Evolutionary conservation across 1,140 invertebrate species (phyloP), one percentile per base, ranked within the genome.

Genomic region (Heterodera carotae): DNA sequence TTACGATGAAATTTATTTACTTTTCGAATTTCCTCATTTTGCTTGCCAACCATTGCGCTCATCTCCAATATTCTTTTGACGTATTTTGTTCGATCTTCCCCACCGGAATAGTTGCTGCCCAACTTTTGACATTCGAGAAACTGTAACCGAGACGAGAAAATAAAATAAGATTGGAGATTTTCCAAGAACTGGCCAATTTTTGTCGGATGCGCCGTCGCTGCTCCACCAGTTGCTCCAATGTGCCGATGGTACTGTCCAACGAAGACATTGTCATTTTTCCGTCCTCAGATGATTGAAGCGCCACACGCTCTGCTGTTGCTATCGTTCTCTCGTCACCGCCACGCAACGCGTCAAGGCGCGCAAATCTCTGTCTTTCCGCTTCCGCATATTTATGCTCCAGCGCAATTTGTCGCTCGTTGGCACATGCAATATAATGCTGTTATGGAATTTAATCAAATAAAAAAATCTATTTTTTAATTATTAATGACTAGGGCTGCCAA

Each of bases 1-100:
- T 25, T 25, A n/a, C n/a, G 25, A 10, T 59, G 66, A 72, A 31
- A 75, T n/a, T n/a, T 59, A 72, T 73, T 59, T 36, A 81, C 78
- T 66, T 73, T 81, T 22, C 53, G 27, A 25, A 79, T 79, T 53
- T 79, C 80, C 39, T 79, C 78, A 48, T 79, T 79, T 81, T 79
- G 78, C 39, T 79, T 79, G 12, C 73, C 69, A 39, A 79, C 78
- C 59, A 76, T 79, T 27, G 76, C 76, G 39, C 67, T 69, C 53
- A 79, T 79, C 33, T 79, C 78, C 18, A 79, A 43, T 36, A 79
- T 69, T 27, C 76, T n/a, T 4, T 43, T 25, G 1, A 79, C n/a
- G 25, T 69, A 81, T 48, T 79, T 79, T 22, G 80, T 18, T 27
- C 78, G 78, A 22, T 59, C 27, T 39, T 73, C 33, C 7, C 39